Conservation (phyloP, 1,140 invertebrate genomes). For the Aphis craccivora region DNA sequence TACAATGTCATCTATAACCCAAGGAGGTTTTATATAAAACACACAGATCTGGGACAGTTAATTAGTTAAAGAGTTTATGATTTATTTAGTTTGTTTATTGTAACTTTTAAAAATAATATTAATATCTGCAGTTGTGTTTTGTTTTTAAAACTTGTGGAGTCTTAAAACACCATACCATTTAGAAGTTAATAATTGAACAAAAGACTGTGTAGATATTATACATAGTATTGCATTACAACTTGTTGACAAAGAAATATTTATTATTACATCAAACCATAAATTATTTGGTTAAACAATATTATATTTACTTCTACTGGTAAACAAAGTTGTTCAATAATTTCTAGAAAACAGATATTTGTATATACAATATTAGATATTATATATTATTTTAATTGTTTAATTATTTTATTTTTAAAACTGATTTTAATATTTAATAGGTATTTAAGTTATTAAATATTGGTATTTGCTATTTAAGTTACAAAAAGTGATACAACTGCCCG, state of each 20-base stretch:
- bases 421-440: too few relatives aligned
- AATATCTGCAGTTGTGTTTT: neutral
- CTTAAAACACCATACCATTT: constrained; percentile 64
- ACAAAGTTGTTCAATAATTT: too few relatives aligned
- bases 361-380: too few relatives aligned
- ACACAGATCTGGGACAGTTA: neutral
- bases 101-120: neutral
- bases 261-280: neutral
- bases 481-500: too few relatives aligned
- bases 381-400: too few relatives aligned
- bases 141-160: neutral
- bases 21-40: neutral
- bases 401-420: too few relatives aligned
- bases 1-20: neutral
- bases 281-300: neutral
- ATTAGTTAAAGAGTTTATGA: neutral
- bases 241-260: neutral
- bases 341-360: too few relatives aligned
- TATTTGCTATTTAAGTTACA: too few relatives aligned
- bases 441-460: too few relatives aligned
- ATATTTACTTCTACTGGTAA: neutral
- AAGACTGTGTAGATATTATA: neutral
- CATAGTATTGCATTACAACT: neutral
- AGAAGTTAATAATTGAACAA: constrained; percentile 79
- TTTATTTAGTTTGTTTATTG: neutral